A percentile compares a stretch with the other conserved stretches of the same genome.
Evolutionary conservation across 2,888 invertebrate genomes (phyloP).

Genomic region (Drosophila multiciliata): DNA sequence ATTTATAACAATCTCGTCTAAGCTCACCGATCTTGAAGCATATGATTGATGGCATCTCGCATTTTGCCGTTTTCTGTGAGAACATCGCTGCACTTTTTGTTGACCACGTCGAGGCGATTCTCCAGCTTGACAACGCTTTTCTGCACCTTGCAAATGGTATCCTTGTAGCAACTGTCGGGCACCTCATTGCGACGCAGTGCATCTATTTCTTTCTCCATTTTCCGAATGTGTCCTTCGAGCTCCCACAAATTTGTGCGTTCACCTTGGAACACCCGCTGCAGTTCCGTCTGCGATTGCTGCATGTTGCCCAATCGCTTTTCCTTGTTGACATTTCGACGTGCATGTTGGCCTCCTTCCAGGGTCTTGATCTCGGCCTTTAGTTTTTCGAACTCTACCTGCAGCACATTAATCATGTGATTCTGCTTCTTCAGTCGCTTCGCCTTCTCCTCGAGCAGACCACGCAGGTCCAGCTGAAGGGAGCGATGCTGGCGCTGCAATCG

Average conservation of each 20-base stretch:
- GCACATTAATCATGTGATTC: conserved; percentile 81
- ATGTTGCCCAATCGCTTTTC: conserved; percentile 72
- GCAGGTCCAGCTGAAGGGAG: conserved; percentile 79
- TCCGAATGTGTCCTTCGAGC: conserved; percentile 86
- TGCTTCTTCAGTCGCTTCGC: conserved; percentile 83
- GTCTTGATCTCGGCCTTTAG: conserved; percentile 79
- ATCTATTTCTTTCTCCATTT: conserved; percentile 84
- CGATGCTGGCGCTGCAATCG: conserved; percentile 89
- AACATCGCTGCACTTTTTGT: conserved; percentile 91
- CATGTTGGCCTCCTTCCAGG: conserved; percentile 82
- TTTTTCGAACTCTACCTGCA: conserved; percentile 82
- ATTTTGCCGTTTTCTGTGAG: conserved; percentile 90
- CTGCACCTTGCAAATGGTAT: conserved; percentile 83
- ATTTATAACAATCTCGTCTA: neutral
- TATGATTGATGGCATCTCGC: conserved; percentile 92
- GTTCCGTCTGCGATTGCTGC: conserved; percentile 74
- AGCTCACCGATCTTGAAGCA: conserved; percentile 91
- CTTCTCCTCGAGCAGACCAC: conserved; percentile 81
- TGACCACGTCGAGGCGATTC: conserved; percentile 91
- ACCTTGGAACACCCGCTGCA: conserved; percentile 72
- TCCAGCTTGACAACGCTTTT: conserved; percentile 88
- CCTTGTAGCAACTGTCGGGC: conserved; percentile 85
- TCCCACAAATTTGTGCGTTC: conserved; percentile 84
- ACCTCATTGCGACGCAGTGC: conserved; percentile 85
- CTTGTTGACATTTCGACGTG: conserved; percentile 78